phyloP scores from a whole-genome alignment of 2,797 vertebrate genomes.

The Alcedo quadribrachys region DNA sequence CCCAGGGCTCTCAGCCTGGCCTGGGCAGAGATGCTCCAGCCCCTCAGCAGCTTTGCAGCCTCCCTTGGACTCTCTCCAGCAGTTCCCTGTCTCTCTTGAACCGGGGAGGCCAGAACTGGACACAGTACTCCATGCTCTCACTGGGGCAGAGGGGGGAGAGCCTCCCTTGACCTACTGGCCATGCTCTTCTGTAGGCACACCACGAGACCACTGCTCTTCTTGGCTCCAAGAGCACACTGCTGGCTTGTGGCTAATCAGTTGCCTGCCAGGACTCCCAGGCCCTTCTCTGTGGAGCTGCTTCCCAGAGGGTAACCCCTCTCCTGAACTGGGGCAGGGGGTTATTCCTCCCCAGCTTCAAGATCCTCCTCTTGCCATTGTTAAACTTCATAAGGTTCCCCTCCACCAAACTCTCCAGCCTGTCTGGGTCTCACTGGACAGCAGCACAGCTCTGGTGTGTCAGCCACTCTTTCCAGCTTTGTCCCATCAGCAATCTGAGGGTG shows the following conservation, averaged over 20 bases:
- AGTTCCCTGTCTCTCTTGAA: too few relatives aligned
- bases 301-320: background rate
- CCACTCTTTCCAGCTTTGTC: background rate
- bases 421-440: too few relatives aligned
- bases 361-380: background rate
- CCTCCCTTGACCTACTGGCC: background rate
- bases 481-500: background rate
- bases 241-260: background rate
- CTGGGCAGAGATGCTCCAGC: too few relatives aligned
- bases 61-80: too few relatives aligned
- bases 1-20: background rate
- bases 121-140: background rate
- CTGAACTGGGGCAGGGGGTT: background rate
- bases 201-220: background rate
- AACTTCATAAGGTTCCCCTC: background rate
- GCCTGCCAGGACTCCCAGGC: background rate
- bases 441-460: background rate
- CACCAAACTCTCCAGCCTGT: background rate
- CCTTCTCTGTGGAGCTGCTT: background rate
- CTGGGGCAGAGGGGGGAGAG: background rate
- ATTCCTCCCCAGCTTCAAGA: background rate
- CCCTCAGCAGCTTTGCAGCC: too few relatives aligned
- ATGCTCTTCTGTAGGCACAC: background rate
- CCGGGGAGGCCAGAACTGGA: too few relatives aligned
- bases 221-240: background rate